Conservation (phyloP, 2,113 vertebrate genomes). For the Raja brachyura region DNA sequence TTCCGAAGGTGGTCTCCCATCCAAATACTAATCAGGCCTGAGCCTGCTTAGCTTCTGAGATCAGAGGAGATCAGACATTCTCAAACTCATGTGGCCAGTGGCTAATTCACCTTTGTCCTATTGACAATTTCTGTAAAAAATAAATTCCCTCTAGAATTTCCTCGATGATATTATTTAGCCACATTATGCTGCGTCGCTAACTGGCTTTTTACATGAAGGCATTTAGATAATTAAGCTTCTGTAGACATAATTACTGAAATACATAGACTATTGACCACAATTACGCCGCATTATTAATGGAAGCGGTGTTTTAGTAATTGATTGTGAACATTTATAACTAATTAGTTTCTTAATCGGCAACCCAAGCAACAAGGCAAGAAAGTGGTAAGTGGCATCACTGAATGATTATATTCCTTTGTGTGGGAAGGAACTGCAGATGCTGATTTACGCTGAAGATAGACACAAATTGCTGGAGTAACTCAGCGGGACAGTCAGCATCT, state of each 20-base stretch:
- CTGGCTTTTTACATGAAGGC: not conserved
- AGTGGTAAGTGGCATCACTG: not conserved
- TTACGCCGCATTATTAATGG: not conserved
- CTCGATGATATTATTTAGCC: not conserved
- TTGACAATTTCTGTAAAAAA: not conserved
- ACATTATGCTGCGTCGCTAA: not conserved
- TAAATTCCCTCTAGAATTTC: not conserved
- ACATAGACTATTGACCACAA: not conserved
- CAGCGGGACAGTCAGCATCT: no score
- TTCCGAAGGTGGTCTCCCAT: no score
- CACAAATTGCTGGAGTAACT: no score
- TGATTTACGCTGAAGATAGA: no score
- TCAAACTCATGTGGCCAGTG: no score
- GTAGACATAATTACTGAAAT: not conserved
- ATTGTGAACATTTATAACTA: not conserved
- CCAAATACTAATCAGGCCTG: no score
- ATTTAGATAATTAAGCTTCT: conserved; percentile 6
- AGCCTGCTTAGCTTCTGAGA: no score
- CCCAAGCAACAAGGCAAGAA: not conserved
- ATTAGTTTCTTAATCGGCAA: not conserved
- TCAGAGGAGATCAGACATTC: no score
- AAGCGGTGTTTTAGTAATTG: not conserved
- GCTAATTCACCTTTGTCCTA: not conserved
- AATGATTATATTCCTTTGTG: not conserved
- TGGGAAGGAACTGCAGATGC: no score